Conservation (phyloP, 1,140 invertebrate species). For the Formica exsecta region DNA sequence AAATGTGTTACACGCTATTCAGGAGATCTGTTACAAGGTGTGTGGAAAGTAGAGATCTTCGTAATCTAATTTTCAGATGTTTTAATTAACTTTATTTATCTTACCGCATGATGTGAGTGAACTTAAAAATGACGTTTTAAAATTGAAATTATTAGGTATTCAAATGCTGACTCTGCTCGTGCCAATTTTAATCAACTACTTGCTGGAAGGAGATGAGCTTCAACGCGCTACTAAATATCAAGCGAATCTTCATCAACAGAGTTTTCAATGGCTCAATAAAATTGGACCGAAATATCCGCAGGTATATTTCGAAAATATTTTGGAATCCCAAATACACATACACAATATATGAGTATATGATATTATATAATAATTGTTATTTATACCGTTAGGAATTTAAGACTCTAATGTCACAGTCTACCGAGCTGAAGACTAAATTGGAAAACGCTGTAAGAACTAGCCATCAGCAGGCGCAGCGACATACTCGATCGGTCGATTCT, state of each 20-base stretch:
- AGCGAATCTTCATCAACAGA: constrained; percentile 93
- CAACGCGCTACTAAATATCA: constrained; percentile 89
- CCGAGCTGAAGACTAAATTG: constrained; percentile 92
- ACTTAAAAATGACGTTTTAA: constrained; percentile 43
- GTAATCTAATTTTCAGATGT: constrained; percentile 32
- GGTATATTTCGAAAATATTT: constrained; percentile 84
- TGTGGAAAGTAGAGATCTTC: constrained; percentile 68
- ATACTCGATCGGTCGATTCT: constrained; percentile 84
- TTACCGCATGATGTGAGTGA: neutral
- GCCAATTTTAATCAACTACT: constrained; percentile 94
- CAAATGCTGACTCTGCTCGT: constrained; percentile 95
- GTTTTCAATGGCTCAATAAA: constrained; percentile 95
- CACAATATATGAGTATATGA: too few relatives aligned
- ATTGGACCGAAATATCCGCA: constrained; percentile 96
- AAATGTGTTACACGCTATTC: constrained; percentile 83
- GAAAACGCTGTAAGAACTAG: constrained; percentile 94
- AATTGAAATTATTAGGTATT: constrained; percentile 89
- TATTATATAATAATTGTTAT: constrained; percentile 28
- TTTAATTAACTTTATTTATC: constrained; percentile 14
- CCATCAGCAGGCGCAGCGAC: constrained; percentile 88
- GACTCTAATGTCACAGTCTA: constrained; percentile 93
- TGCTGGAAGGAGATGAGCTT: constrained; percentile 90
- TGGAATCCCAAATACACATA: neutral
- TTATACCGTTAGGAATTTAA: constrained; percentile 93
- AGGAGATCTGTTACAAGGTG: constrained; percentile 88